A percentile compares a stretch with the other conserved stretches of the same genome.
phyloP scores from a whole-genome alignment of 2,888 invertebrate genomes.

The Stenodera caucasica region DNA sequence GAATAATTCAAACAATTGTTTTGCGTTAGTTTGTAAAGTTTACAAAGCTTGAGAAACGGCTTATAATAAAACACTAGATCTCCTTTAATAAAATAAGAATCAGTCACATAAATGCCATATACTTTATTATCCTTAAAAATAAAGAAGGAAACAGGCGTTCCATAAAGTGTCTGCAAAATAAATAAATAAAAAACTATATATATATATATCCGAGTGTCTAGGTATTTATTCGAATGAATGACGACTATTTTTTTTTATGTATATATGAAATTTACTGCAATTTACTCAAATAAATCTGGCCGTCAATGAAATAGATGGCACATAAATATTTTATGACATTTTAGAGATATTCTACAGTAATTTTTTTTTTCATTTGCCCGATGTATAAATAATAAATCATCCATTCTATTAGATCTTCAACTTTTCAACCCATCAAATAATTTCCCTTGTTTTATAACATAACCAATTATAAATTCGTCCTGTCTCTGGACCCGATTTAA shows the following conservation, averaged over 20 bases:
- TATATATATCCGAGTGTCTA: constrained; percentile 39
- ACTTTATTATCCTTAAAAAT: constrained; percentile 49
- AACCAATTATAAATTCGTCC: constrained; percentile 47
- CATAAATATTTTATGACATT: constrained; percentile 50
- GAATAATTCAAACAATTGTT: constrained; percentile 32
- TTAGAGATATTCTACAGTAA: constrained; percentile 39
- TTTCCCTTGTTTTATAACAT: constrained; percentile 6
- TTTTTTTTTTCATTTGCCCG: background rate
- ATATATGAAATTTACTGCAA: constrained; percentile 28
- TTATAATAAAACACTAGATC: constrained; percentile 40
- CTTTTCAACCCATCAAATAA: background rate
- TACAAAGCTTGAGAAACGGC: constrained; percentile 32
- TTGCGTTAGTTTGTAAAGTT: constrained; percentile 31
- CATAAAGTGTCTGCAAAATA: constrained; percentile 46
- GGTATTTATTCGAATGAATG: constrained; percentile 51
- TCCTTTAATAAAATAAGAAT: constrained; percentile 50
- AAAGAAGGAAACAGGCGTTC: constrained; percentile 45
- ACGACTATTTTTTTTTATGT: constrained; percentile 49
- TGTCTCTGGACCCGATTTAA: constrained; percentile 48
- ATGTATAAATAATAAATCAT: constrained; percentile 1
- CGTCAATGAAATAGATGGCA: constrained; percentile 49
- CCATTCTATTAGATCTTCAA: background rate
- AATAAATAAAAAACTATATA: constrained; percentile 44
- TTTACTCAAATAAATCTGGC: constrained; percentile 49
- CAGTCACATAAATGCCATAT: constrained; percentile 48